Evolutionary conservation across 1,140 invertebrate species (phyloP).

Genomic region (Pristionchus pacificus): DNA sequence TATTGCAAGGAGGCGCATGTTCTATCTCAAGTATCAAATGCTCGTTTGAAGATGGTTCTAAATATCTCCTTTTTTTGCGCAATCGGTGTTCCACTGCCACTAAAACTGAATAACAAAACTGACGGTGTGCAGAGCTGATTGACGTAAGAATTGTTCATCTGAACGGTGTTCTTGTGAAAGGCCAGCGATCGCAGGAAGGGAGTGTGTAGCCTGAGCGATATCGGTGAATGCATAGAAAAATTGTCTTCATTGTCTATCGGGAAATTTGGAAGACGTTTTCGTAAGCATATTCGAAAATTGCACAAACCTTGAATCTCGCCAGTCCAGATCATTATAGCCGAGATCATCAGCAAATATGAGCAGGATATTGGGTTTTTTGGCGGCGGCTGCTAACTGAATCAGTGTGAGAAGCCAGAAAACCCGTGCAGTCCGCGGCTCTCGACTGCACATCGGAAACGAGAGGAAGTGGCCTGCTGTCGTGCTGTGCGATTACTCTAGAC

Average conservation of each 20-base stretch:
- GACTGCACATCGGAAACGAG: no score
- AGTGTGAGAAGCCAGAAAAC: no score
- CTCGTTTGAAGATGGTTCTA: no score
- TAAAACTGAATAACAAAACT: no score
- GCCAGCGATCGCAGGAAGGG: slow-evolving; percentile 43
- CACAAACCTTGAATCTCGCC: slow-evolving; percentile 50
- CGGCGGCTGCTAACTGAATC: no score
- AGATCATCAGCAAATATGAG: slow-evolving; percentile 51
- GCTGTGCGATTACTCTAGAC: no score
- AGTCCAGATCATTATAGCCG: slow-evolving; percentile 49
- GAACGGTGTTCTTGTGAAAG: slow-evolving; percentile 40
- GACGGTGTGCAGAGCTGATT: slow-evolving; percentile 52
- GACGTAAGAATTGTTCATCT: slow-evolving; percentile 49
- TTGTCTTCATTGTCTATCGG: neutral
- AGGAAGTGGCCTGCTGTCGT: no score
- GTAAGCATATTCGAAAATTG: neutral
- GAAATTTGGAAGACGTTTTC: neutral
- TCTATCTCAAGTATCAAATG: no score
- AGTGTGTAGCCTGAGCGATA: slow-evolving; percentile 42
- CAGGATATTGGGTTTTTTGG: slow-evolving; percentile 42
- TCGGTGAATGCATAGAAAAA: neutral
- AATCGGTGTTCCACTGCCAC: no score
- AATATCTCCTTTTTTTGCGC: no score
- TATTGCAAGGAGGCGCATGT: no score
- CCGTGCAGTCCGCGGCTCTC: no score